A percentile compares a stretch with the other conserved stretches of the same genome.
Conservation (phyloP, 2,888 invertebrate genomes). For the Eucriotettix oculatus region DNA sequence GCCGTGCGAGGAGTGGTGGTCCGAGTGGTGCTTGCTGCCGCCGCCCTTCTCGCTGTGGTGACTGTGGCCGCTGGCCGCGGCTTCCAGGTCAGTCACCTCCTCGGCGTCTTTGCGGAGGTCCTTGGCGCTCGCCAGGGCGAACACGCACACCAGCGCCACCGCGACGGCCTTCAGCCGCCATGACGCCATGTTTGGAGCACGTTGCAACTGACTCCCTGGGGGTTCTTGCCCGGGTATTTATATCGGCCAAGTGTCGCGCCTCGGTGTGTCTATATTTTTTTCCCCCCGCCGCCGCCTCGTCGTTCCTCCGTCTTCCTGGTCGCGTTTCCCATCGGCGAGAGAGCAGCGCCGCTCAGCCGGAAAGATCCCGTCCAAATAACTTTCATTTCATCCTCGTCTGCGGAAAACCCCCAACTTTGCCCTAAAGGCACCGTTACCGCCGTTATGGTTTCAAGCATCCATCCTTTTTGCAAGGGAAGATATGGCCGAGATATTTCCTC, state of each 20-base stretch:
- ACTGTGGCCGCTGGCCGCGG: constrained; percentile 7
- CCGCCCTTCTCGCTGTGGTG: constrained; percentile 43
- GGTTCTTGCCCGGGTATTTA: too few relatives aligned
- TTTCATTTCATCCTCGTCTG: too few relatives aligned
- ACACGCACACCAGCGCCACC: not conserved
- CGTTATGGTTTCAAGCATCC: too few relatives aligned
- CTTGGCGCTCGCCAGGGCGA: not conserved
- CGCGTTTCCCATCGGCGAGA: not conserved
- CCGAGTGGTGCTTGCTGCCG: constrained; percentile 49
- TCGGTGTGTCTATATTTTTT: too few relatives aligned
- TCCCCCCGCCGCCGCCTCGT: too few relatives aligned
- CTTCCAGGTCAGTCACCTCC: constrained; percentile 9
- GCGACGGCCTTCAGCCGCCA: not conserved
- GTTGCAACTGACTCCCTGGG: too few relatives aligned
- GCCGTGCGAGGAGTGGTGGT: constrained; percentile 52
- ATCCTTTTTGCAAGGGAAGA: too few relatives aligned
- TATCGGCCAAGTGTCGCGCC: too few relatives aligned
- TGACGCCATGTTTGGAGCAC: not conserved
- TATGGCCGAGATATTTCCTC: too few relatives aligned
- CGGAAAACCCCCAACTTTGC: too few relatives aligned
- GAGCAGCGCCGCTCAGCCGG: not conserved
- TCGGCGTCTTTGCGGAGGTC: constrained; percentile 13
- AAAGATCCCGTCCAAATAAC: not conserved
- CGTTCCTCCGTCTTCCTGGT: too few relatives aligned
- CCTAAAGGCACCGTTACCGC: too few relatives aligned